Base-by-base conservation (phyloP, 2,113 vertebrate genomes). In the Jacana jacana region DNA sequence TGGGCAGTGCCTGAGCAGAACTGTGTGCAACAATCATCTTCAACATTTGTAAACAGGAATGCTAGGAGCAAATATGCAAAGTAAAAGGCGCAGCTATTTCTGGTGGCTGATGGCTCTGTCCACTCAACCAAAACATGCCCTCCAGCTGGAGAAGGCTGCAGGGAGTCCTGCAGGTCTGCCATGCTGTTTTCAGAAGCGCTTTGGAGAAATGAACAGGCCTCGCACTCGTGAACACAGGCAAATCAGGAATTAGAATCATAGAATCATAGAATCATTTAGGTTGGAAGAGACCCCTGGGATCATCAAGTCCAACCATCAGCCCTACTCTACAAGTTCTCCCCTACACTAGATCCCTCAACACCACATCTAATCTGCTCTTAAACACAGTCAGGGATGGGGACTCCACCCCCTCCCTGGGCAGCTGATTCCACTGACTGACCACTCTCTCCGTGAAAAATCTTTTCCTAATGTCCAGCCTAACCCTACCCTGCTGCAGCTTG, bases 21-120 rank as follows among this genome's bases (percentile, higher is more conserved):
- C 54, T 61, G 30, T 25, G 7, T 60, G 70, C 66, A 60, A 48
- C 71, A 17, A 13, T 81, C 25, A 35, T 60, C 33, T 68, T 77
- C 61, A 82, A 3, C 81, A 79, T 91, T 88, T 86, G 33, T 76
- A 66, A 89, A 58, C 2, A 60, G 54, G 48, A 90, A 89, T 39
- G 71, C 75, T 70, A 15, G 87, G 44, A 65, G 81, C 57, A 88
- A 86, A 92, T 66, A 65, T 17, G 42, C 49, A 77, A 80, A 91
- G 75, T 37, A 30, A 84, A 94, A 92, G 70, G 52, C 13, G 0
- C 24, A 75, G 80, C 58, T 95, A 61, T 91, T 95, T 91, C 91
- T 96, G 86, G 51, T 95, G 95, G 55, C 81, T 91, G 75, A 64
- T 63, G 84, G 78, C 58, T 95, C 79, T 88, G 46, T 93, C 83